Conservation (phyloP, 2,797 vertebrate genomes). For the Oreochromis grahami region DNA sequence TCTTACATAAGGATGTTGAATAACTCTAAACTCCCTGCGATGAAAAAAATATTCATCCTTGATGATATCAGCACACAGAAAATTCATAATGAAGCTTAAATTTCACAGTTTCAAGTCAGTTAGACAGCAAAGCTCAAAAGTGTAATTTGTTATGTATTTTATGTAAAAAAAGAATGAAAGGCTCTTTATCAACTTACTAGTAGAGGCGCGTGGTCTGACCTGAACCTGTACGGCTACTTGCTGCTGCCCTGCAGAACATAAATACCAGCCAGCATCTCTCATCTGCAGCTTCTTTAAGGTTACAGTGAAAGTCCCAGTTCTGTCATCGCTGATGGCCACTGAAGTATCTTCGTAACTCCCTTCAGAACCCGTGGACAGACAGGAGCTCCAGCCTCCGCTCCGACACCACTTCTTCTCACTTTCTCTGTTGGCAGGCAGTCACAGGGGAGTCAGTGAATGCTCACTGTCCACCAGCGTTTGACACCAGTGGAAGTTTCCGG, state of each 20-base stretch:
- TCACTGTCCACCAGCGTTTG: background rate
- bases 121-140: background rate
- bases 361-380: constrained; percentile 43
- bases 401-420: constrained; percentile 77
- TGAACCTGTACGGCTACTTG: constrained; percentile 41
- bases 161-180: background rate
- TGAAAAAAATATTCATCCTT: background rate
- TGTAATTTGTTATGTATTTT: background rate
- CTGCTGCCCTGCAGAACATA: constrained; percentile 58
- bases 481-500: background rate
- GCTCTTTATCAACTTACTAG: constrained; percentile 48
- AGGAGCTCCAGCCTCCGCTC: constrained; percentile 67
- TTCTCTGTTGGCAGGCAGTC: constrained; percentile 53
- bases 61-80: background rate
- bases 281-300: constrained; percentile 63
- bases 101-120: background rate
- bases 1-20: background rate
- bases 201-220: constrained; percentile 45
- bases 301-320: constrained; percentile 53
- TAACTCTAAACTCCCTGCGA: background rate
- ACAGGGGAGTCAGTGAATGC: constrained; percentile 20
- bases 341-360: constrained; percentile 53
- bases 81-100: background rate
- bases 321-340: constrained; percentile 69
- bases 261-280: constrained; percentile 72